Conservation (phyloP, 2,113 vertebrate species). For the Oreocharis arfaki region DNA sequence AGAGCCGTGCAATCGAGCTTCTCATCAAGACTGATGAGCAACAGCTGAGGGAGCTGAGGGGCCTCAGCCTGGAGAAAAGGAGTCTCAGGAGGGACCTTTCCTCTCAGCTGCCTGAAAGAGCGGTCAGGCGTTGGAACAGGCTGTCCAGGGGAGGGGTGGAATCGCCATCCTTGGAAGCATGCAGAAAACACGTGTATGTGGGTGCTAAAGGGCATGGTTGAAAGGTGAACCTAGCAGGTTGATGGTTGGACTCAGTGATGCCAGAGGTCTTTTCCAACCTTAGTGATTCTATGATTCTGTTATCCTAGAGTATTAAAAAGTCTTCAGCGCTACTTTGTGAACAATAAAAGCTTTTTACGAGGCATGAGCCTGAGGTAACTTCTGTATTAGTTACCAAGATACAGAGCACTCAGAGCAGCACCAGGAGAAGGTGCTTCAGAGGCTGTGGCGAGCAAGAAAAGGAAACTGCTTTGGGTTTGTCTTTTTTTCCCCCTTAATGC, state of each 20-base stretch:
- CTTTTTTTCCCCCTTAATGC: fast-evolving
- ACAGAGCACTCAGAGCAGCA: too few species aligned
- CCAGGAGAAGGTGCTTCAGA: too few species aligned
- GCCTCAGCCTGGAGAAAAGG: not conserved
- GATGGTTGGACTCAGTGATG: not conserved
- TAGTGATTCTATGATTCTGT: not conserved
- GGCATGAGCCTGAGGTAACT: not conserved
- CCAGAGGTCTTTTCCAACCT: not conserved
- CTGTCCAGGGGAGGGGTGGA: not conserved
- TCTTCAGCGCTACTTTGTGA: not conserved
- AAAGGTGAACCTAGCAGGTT: too few species aligned
- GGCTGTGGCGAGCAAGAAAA: too few species aligned
- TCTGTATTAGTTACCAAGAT: fast-evolving
- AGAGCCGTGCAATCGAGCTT: not conserved
- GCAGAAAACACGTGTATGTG: too few species aligned
- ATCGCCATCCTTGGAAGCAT: not conserved
- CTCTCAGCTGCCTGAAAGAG: too few species aligned
- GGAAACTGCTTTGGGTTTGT: not conserved
- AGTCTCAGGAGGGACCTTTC: not conserved
- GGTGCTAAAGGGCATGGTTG: not conserved
- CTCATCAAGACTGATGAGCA: not conserved
- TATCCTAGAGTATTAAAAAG: not conserved
- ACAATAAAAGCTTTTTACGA: not conserved
- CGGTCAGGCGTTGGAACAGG: too few species aligned
- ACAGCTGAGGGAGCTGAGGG: not conserved